These are phyloP conservation scores for Lagopus leucura DNA, from an alignment of 2,113 vertebrate species.

Conservation along the genomic window DNA sequence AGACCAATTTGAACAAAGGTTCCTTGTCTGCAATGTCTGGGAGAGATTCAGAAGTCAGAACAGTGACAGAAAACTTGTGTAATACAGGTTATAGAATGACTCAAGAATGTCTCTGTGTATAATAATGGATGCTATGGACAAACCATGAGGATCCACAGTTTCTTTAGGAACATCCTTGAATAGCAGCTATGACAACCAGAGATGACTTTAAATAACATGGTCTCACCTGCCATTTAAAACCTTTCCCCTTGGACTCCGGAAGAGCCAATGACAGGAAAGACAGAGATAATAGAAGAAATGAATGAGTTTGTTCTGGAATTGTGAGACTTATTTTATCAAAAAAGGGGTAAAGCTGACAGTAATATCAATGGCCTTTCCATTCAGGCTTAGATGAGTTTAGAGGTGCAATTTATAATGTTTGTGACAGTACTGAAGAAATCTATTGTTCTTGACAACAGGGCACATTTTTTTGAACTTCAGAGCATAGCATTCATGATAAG, in stretches of 20 bases:
- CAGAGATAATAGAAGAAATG: not conserved
- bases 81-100: not conserved
- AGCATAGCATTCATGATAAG: not conserved
- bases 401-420: not conserved
- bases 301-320: conserved; percentile 14
- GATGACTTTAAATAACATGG: conserved; percentile 4
- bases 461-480: not conserved
- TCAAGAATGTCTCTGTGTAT: not conserved
- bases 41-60: not conserved
- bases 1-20: not conserved
- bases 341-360: not conserved
- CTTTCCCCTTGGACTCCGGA: not conserved
- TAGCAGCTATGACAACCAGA: not conserved
- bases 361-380: not conserved
- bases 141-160: not conserved
- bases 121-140: not conserved
- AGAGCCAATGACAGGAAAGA: not conserved
- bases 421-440: not conserved
- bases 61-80: not conserved
- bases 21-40: not conserved
- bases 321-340: not conserved
- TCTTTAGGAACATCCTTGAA: not conserved
- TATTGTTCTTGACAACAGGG: not conserved
- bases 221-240: not conserved
- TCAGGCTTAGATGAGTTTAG: not conserved